Evolutionary conservation across 2,797 vertebrate species (phyloP), one percentile per base, ranked within the genome.

Genomic region (Alosa sapidissima): DNA sequence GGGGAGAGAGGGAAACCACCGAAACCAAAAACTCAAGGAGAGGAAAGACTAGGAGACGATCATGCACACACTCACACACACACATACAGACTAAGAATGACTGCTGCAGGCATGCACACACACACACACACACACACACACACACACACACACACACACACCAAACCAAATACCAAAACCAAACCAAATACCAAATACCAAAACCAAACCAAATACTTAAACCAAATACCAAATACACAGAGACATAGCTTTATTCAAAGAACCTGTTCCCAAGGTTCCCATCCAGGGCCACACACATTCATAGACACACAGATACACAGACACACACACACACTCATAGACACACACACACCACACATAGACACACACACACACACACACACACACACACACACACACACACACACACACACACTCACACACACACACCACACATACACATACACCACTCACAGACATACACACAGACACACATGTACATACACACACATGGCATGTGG

Each of bases 191-290:
- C 94, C 95, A 95, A 95, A 95, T 94, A 94, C 87, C 82, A 41
- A 41, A 41, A 41, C 41, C 41, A 87, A 91, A 85, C 86, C 92
- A 93, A 92, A 93, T 93, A 94, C 96, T 28, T 28, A 87, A 91
- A 85, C 86, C 92, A 93, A 92, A 93, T 93, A 94, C 96, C 96
- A 97, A 97, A 97, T 96, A 96, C 95, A 95, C 91, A 94, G 95
- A 96, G 95, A 96, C 96, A 96, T 96, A 97, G 97, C 97, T 97
- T 97, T 97, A 97, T 96, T 96, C 96, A 96, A 97, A 97, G 96
- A 96, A 96, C 94, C 94, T 97, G 96, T 97, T 97, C 94, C 96
- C 96, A 96, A 91, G 92, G 93, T 94, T 91, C 92, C 13, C 93
- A 92, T 95, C 95, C 94, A 95, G 94, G 94, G 94, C 94, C 83